Evolutionary conservation across 2,797 vertebrate species (phyloP).

Genomic region (Acropternis orthonyx): DNA sequence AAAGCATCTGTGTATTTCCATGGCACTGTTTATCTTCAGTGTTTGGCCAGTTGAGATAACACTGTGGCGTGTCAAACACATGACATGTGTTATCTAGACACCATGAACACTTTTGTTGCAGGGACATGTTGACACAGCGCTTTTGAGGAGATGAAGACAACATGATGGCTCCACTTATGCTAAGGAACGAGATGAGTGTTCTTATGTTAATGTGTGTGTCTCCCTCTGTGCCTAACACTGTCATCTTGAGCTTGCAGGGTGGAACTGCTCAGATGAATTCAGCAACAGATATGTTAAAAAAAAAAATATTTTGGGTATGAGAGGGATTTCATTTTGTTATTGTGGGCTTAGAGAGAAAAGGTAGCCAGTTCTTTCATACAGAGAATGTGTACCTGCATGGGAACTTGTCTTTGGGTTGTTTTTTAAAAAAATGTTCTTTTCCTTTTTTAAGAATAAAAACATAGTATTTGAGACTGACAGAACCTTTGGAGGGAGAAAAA

Average conservation of each 20-base stretch:
- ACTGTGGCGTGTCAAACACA: neutral
- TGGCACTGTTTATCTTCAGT: constrained; percentile 31
- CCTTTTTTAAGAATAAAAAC: neutral
- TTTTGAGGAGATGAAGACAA: constrained; percentile 42
- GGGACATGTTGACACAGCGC: constrained; percentile 46
- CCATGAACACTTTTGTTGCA: neutral
- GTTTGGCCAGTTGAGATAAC: constrained; percentile 51
- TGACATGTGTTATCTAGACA: neutral
- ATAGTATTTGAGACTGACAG: neutral
- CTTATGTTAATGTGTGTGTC: neutral
- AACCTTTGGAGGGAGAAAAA: neutral
- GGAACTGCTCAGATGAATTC: neutral
- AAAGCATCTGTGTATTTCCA: neutral
- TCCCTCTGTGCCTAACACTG: neutral
- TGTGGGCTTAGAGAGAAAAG: neutral
- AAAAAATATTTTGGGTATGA: neutral
- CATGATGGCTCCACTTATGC: constrained; percentile 45
- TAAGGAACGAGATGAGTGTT: constrained; percentile 27
- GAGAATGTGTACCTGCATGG: rapidly evolving
- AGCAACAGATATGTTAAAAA: neutral
- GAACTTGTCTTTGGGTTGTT: neutral
- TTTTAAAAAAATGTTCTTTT: neutral
- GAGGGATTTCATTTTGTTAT: neutral
- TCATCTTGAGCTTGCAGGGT: neutral
- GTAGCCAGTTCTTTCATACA: neutral